Evolutionary conservation across 2,113 vertebrate species (phyloP).

Genomic region (Fulmarus glacialis): DNA sequence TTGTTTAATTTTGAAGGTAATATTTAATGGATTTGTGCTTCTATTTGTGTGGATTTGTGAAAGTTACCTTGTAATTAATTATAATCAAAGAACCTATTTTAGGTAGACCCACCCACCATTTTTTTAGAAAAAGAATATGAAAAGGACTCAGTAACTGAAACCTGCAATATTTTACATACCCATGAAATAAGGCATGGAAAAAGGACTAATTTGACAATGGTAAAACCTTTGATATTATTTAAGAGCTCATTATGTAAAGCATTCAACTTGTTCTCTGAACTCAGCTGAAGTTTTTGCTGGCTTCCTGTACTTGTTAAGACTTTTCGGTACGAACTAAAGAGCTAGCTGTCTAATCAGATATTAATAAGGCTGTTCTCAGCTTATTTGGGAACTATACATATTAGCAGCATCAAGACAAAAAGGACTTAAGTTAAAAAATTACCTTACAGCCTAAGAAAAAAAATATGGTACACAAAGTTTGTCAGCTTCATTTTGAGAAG

Average conservation of each 20-base stretch:
- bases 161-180: neutral
- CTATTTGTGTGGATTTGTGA: neutral
- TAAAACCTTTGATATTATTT: neutral
- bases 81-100: neutral
- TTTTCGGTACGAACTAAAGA: neutral
- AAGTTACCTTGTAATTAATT: neutral
- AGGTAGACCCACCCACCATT: neutral
- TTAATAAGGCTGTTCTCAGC: slow-evolving; percentile 11
- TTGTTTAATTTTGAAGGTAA: neutral
- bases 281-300: slow-evolving; percentile 2
- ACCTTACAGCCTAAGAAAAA: too few relatives aligned
- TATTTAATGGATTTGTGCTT: neutral
- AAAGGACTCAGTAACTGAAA: neutral
- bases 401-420: neutral
- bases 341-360: slow-evolving; percentile 7
- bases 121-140: neutral
- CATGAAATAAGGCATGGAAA: neutral
- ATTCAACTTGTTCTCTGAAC: neutral
- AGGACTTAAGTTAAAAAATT: neutral
- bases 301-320: slow-evolving; percentile 5
- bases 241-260: slow-evolving; percentile 23
- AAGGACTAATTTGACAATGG: neutral
- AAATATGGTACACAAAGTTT: neutral
- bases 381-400: neutral
- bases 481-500: neutral